Evolutionary conservation across 1,140 invertebrate genomes (phyloP), one percentile per base, ranked within the genome.

Genomic region (Philaenus spumarius): DNA sequence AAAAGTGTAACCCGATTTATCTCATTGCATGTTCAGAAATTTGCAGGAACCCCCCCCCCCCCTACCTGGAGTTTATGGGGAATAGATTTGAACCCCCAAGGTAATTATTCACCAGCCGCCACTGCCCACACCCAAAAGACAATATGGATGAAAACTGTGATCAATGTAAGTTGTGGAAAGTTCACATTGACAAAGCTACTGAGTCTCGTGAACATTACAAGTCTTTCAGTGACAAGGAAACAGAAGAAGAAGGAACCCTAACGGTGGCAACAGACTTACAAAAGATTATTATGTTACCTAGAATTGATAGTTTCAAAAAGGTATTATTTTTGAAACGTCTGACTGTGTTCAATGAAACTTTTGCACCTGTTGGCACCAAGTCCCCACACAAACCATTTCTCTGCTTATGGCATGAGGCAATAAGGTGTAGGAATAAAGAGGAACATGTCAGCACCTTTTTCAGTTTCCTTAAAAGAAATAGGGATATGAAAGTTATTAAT

Each of bases 401-500:
- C 1, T 14, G 17, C 1, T 3, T 61, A 15, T 60, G 58, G 58
- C 58, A 60, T 55, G 58, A 54, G 19, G 42, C 11, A 2, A 46
- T 60, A 37, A 11, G 4, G 34, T 51, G 58, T 66, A 50, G 73
- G 66, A 61, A 61, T 6, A 64, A 64, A 34, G 62, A 63, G 40
- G 63, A 64, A 26, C 48, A 64, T 7, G 34, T 63, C 6, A 64
- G 62, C 34, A 42, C 60, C 11, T 62, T 64, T 24, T 30, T 56
- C 43, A 30, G 19, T n/a, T 55, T 55, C 37, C 20, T 63, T 1
- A 26, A 43, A 19, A 20, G 42, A 20, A 11, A n/a, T n/a, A 22
- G 7, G 26, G 46, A 48, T 48, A 23, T 23, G 26, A 48, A 62
- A 37, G 9, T 37, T 20, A 51, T 66, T 34, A 47, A 46, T n/a